Evolutionary conservation across 2,888 invertebrate genomes (phyloP).

Genomic region (Aspidapion aeneum): DNA sequence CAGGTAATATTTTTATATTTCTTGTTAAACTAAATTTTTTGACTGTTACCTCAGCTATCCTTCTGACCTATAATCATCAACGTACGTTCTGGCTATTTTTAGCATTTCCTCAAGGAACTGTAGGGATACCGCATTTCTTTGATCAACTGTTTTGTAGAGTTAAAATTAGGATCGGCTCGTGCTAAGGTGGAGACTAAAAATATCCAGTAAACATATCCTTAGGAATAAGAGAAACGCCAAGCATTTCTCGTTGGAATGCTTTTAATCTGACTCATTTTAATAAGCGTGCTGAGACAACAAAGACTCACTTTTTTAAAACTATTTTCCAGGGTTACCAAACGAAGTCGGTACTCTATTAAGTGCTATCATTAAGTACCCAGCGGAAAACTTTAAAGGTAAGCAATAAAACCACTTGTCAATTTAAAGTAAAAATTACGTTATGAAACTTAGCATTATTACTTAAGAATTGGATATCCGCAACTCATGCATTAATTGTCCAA

Average conservation of each 20-base stretch:
- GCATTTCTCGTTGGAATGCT: background rate
- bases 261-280: background rate
- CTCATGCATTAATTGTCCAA: too few relatives aligned
- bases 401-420: too few relatives aligned
- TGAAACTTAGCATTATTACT: too few relatives aligned
- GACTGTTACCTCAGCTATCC: too few relatives aligned
- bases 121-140: background rate
- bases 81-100: slow-evolving; percentile 15
- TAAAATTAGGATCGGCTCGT: background rate
- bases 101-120: slow-evolving; percentile 7
- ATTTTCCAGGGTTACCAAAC: background rate
- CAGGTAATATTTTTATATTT: too few relatives aligned
- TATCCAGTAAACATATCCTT: background rate
- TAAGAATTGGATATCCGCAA: too few relatives aligned
- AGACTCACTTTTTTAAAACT: background rate
- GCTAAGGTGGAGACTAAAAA: background rate
- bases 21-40: too few relatives aligned
- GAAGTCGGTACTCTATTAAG: too few relatives aligned
- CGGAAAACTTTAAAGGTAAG: too few relatives aligned
- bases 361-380: too few relatives aligned
- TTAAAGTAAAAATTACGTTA: too few relatives aligned
- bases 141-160: background rate
- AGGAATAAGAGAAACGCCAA: background rate
- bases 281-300: background rate
- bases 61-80: background rate